These are phyloP conservation scores for Spea multiplicata DNA, from an alignment of 2,113 vertebrate species.

Conservation along the genomic window DNA sequence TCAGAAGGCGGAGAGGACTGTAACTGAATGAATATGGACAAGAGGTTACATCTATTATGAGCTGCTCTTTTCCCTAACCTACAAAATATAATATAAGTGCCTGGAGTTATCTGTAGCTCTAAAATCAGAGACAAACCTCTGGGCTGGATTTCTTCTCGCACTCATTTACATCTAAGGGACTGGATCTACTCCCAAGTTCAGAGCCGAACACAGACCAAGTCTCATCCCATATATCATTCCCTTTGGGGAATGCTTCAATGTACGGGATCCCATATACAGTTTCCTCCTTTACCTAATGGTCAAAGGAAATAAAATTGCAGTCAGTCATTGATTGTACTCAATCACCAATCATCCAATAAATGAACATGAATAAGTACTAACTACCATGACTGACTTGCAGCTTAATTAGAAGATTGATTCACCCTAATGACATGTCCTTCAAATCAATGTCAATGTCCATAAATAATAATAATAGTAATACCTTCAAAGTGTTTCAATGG, in stretches of 20 bases:
- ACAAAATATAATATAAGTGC: too few relatives aligned
- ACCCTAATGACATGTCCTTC: too few relatives aligned
- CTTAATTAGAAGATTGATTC: too few relatives aligned
- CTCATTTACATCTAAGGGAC: not conserved
- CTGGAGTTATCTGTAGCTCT: not conserved
- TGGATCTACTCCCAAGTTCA: not conserved
- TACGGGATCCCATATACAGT: slow-evolving; percentile 53
- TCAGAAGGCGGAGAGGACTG: not conserved
- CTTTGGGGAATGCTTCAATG: slow-evolving; percentile 55
- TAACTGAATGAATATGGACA: not conserved
- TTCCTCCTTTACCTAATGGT: slow-evolving; percentile 48
- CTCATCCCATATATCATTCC: slow-evolving; percentile 61
- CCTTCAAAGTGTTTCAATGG: too few relatives aligned
- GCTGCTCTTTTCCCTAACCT: too few relatives aligned
- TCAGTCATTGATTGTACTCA: too few relatives aligned
- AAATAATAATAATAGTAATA: too few relatives aligned
- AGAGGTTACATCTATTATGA: too few relatives aligned
- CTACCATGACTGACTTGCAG: too few relatives aligned
- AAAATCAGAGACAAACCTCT: not conserved
- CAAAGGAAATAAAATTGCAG: not conserved
- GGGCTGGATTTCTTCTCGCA: not conserved
- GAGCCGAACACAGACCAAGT: slow-evolving; percentile 47
- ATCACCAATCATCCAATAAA: too few relatives aligned
- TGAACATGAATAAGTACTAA: too few relatives aligned
- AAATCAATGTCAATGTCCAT: too few relatives aligned